Percentiles rank a stretch among this genome's conserved stretches.
These are phyloP conservation scores for Sebastolobus altivelis DNA, from an alignment of 2,797 vertebrate genomes.

Conservation along the genomic window DNA sequence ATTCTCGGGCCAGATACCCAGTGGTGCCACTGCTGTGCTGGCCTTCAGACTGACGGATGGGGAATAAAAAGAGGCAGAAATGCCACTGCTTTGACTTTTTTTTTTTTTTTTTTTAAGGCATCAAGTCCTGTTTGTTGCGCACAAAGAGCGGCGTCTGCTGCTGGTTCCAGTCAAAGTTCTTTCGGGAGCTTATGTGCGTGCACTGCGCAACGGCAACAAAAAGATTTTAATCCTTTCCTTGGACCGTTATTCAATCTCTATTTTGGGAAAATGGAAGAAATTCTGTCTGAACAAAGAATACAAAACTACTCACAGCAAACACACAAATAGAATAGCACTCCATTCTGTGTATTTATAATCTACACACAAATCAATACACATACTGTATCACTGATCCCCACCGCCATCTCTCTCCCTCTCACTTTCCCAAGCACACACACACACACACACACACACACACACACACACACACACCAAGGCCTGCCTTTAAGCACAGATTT, in stretches of 20 bases:
- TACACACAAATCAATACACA: constrained; percentile 72
- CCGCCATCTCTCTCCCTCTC: constrained; percentile 16
- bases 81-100: constrained; percentile 66
- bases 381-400: constrained; percentile 61
- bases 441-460: constrained; percentile 47
- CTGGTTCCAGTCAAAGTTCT: constrained; percentile 71
- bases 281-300: constrained; percentile 50
- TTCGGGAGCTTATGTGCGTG: constrained; percentile 69
- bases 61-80: constrained; percentile 57
- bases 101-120: constrained; percentile 41
- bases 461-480: constrained; percentile 57
- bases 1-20: constrained; percentile 69
- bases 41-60: constrained; percentile 58
- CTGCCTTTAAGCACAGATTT: constrained; percentile 82
- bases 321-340: constrained; percentile 36
- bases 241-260: constrained; percentile 64
- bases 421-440: neutral
- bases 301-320: constrained; percentile 27
- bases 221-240: constrained; percentile 76
- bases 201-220: constrained; percentile 73
- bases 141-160: constrained; percentile 67
- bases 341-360: constrained; percentile 67
- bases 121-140: constrained; percentile 64
- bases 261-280: constrained; percentile 63
- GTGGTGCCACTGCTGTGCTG: constrained; percentile 63